These are phyloP conservation scores for Xanthia togata DNA, from an alignment of 2,888 invertebrate genomes.

Conservation along the genomic window DNA sequence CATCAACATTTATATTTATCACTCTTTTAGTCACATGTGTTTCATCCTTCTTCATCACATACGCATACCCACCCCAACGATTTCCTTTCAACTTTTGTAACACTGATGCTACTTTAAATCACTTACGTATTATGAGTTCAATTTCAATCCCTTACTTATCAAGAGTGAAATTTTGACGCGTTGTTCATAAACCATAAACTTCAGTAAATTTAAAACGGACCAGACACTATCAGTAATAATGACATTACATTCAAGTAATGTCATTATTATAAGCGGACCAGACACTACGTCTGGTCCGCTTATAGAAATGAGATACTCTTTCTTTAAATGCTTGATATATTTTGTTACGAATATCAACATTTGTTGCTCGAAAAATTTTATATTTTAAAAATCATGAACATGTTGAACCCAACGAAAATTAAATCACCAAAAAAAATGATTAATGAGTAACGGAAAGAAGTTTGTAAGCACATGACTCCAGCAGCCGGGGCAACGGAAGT, in stretches of 20 bases:
- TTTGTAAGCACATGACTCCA: conserved; percentile 56
- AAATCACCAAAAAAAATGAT: conserved; percentile 52
- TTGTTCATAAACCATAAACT: no score
- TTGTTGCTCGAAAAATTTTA: conserved; percentile 10
- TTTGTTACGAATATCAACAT: background rate
- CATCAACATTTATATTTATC: background rate
- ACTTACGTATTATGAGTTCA: background rate
- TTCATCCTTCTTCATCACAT: background rate
- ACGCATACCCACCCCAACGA: background rate
- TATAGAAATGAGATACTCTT: background rate
- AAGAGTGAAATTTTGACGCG: background rate
- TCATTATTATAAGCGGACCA: no score
- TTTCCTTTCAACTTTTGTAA: background rate
- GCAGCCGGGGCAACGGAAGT: conserved; percentile 43
- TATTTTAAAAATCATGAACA: conserved; percentile 35
- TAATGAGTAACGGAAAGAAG: conserved; percentile 56
- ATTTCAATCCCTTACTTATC: background rate
- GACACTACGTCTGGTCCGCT: no score
- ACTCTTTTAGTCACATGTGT: background rate
- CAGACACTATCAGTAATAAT: no score
- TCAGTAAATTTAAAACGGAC: background rate
- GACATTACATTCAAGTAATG: no score
- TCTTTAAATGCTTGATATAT: background rate
- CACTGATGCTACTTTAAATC: background rate
- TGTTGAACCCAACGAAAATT: conserved; percentile 35